phyloP scores from a whole-genome alignment of 2,113 vertebrate species.

The Pontoporia blainvillei region DNA sequence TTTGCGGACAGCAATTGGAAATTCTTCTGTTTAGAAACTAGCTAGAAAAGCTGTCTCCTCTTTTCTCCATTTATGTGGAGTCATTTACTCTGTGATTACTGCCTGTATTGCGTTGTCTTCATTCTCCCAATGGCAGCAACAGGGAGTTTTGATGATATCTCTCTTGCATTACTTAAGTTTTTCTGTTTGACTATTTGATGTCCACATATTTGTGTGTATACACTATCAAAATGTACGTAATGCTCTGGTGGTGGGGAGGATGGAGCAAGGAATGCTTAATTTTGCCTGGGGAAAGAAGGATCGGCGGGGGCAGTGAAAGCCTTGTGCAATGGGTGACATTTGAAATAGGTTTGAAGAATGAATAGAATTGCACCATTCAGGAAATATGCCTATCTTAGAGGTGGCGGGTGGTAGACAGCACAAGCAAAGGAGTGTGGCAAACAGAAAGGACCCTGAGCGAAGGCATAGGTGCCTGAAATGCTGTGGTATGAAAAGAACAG shows the following conservation, averaged over 20 bases:
- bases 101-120: neutral
- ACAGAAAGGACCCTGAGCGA: neutral
- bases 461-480: neutral
- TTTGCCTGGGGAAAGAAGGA: neutral
- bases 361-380: neutral
- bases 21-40: neutral
- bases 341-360: neutral
- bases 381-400: neutral
- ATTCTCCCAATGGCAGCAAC: neutral
- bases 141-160: neutral
- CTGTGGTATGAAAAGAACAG: neutral
- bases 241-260: neutral
- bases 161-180: neutral
- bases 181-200: neutral
- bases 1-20: neutral
- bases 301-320: neutral
- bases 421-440: neutral
- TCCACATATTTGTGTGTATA: neutral
- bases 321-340: neutral
- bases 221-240: neutral
- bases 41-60: neutral
- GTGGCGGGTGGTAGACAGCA: neutral
- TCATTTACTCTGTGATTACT: neutral
- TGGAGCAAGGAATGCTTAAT: neutral
- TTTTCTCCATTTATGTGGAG: neutral